phyloP scores from a whole-genome alignment of 2,113 vertebrate genomes.

The Dicerorhinus sumatrensis region DNA sequence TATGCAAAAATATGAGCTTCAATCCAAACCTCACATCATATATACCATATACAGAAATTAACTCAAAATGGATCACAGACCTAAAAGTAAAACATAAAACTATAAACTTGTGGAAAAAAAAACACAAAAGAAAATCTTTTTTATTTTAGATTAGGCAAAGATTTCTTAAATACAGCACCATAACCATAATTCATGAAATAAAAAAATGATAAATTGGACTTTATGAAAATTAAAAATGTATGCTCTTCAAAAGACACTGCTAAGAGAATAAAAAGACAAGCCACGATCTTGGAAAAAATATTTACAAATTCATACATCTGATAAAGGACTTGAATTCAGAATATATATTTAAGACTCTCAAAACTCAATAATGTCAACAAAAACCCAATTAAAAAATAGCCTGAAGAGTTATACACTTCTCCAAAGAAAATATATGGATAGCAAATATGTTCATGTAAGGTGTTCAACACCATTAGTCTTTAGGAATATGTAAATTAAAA shows the following conservation, averaged over 20 bases:
- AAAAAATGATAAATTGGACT: background rate
- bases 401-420: background rate
- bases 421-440: background rate
- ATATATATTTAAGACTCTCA: background rate
- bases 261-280: background rate
- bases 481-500: background rate
- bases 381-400: background rate
- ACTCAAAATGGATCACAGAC: background rate
- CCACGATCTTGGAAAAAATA: background rate
- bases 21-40: background rate
- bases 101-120: background rate
- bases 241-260: background rate
- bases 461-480: background rate
- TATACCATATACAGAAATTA: background rate
- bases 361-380: background rate
- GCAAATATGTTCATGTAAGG: background rate
- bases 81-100: background rate
- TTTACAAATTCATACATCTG: background rate
- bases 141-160: background rate
- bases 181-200: background rate
- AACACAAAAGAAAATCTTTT: background rate
- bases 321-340: background rate
- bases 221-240: background rate
- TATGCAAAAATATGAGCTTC: background rate
- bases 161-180: background rate